Percentiles rank a stretch among this genome's conserved stretches.
These are phyloP conservation scores for Ailuropoda melanoleuca DNA, from an alignment of 2,113 vertebrate genomes.

Conservation along the genomic window DNA sequence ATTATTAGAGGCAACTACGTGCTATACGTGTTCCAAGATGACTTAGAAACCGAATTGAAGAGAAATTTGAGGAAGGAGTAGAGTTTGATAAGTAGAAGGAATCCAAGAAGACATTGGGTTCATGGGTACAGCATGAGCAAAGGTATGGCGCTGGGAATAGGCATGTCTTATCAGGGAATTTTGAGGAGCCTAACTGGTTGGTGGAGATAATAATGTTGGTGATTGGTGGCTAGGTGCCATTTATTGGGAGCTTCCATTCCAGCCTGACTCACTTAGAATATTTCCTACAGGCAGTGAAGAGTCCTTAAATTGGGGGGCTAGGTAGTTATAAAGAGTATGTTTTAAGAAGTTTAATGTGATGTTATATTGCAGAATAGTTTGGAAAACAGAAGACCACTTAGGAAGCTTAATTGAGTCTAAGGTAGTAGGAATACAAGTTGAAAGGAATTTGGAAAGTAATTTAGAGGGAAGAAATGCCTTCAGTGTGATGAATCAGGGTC, in stretches of 20 bases:
- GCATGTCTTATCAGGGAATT: not conserved
- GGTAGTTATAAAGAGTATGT: not conserved
- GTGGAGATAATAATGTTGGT: not conserved
- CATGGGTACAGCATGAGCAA: not conserved
- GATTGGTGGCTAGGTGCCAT: not conserved
- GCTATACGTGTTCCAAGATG: not conserved
- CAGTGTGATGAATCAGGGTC: not conserved
- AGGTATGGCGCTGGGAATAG: not conserved
- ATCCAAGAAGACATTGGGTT: not conserved
- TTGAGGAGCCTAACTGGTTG: not conserved
- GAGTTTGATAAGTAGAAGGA: not conserved
- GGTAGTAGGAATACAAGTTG: not conserved
- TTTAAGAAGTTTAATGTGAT: constrained; percentile 19
- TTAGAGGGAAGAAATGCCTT: constrained; percentile 19
- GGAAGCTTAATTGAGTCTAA: not conserved
- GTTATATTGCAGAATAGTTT: not conserved
- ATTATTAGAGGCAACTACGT: not conserved
- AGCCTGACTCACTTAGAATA: not conserved
- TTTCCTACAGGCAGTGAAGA: not conserved
- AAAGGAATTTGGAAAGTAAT: constrained; percentile 1
- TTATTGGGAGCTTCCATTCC: not conserved
- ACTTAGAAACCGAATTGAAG: not conserved
- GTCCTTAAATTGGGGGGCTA: not conserved
- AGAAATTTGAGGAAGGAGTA: not conserved
- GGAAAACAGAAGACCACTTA: not conserved